Base-by-base conservation (phyloP, 2,797 vertebrate species). In the Acanthis flammea region DNA sequence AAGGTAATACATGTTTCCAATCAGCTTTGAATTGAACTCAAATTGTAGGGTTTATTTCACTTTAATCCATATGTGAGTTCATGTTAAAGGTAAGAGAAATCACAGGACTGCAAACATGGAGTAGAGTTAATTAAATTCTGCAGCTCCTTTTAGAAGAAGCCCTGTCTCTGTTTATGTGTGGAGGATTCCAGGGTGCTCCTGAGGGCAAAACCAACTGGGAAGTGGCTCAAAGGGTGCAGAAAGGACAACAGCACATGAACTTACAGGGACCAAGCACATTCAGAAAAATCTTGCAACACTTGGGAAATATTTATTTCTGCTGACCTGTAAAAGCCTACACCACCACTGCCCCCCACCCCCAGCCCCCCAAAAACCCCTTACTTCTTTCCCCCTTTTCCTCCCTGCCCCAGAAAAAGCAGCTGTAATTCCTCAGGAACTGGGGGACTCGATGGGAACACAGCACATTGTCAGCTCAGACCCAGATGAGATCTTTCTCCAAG, bases 1-100 rank as follows among this genome's bases (percentile, higher is more conserved):
- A 94, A 97, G 97, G 98, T 93, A 97, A 97, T 92, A 97, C 96
- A 97, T 98, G 98, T 97, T 98, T 98, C 97, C 97, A 98, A 98
- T 98, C 97, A 97, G 95, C 97, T 97, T 97, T 94, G 97, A 97
- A 97, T 96, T 97, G 92, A 96, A 97, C 95, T 97, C 96, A 80
- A 96, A 97, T 97, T 95, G 96, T 96, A 96, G 96, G 89, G 96
- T 98, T 98, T 97, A 98, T 98, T 97, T 97, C 95, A 94, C 95
- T 97, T 96, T 98, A 98, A 98, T 98, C 97, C 92, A 33, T 93
- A 95, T 96, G 94, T 73, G 96, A 97, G 97, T 97, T 98, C 97
- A 98, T 1, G 88, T 96, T 97, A 96, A 97, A 97, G 96, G 97
- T 96, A 98, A 97, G 94, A 97, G 95, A 97, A 96, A 97, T 97